Evolutionary conservation across 2,113 vertebrate species (phyloP).

Genomic region (Patagioenas fasciata): DNA sequence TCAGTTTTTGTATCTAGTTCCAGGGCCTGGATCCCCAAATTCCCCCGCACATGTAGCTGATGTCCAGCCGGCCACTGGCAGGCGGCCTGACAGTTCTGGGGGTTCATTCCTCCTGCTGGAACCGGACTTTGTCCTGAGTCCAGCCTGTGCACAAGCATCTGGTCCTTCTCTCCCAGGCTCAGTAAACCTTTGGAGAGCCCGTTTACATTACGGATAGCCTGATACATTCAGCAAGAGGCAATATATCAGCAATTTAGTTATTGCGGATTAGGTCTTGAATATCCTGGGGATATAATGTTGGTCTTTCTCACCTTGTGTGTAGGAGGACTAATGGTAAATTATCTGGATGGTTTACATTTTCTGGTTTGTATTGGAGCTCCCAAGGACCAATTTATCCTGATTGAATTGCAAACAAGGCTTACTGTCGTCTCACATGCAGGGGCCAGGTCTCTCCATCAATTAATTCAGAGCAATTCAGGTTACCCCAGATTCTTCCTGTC

Average conservation of each 20-base stretch:
- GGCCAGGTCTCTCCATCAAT: slow-evolving; percentile 25
- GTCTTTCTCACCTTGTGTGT: slow-evolving; percentile 56
- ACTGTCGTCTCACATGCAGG: slow-evolving; percentile 12
- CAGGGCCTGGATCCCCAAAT: background rate
- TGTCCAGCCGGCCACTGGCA: background rate
- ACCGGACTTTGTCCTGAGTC: background rate
- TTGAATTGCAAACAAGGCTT: slow-evolving; percentile 67
- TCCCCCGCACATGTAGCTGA: background rate
- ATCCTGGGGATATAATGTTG: slow-evolving; percentile 28
- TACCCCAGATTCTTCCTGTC: slow-evolving; percentile 27
- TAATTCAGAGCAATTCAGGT: slow-evolving; percentile 47
- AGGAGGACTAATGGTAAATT: slow-evolving; percentile 65
- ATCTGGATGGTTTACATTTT: slow-evolving; percentile 75
- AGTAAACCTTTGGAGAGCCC: slow-evolving; percentile 57
- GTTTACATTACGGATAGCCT: slow-evolving; percentile 58
- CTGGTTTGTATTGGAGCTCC: slow-evolving; percentile 56
- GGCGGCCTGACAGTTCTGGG: background rate
- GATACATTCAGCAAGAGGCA: slow-evolving; percentile 29
- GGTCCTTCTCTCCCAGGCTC: slow-evolving; percentile 56
- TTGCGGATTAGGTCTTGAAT: slow-evolving; percentile 57
- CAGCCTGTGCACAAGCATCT: slow-evolving; percentile 31
- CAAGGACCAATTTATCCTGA: slow-evolving; percentile 71
- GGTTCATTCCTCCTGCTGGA: background rate
- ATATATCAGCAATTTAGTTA: slow-evolving; percentile 63
- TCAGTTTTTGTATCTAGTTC: background rate